phyloP scores from a whole-genome alignment of 2,888 invertebrate species.

The Ephialtes manifestator region DNA sequence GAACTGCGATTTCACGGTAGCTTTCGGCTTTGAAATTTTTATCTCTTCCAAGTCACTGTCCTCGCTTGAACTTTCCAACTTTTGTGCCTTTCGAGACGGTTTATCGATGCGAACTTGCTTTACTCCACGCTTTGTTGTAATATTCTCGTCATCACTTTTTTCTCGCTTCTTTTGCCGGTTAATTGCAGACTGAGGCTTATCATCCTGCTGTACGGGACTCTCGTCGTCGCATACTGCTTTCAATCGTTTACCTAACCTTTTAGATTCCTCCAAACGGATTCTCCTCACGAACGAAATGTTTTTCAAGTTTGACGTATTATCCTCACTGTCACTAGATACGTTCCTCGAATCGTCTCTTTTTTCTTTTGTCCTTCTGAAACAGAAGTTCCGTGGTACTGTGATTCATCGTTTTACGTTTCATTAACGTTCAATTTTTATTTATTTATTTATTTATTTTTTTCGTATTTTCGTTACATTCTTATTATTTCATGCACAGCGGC shows the following conservation, averaged over 20 bases:
- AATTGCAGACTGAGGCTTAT: background rate
- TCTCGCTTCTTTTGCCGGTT: background rate
- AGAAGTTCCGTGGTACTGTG: conserved; percentile 77
- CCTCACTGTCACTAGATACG: conserved; percentile 61
- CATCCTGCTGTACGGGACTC: conserved; percentile 22
- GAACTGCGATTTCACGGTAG: conserved; percentile 5
- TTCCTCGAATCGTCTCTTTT: conserved; percentile 68
- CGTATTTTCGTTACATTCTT: conserved; percentile 50
- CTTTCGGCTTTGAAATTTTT: background rate
- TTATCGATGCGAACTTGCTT: background rate
- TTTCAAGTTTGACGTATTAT: conserved; percentile 50
- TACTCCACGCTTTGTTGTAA: background rate
- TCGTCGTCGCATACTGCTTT: conserved; percentile 70
- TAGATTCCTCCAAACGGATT: conserved; percentile 43
- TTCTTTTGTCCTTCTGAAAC: conserved; percentile 79
- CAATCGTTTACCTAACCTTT: conserved; percentile 58
- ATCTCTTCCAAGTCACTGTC: conserved; percentile 35
- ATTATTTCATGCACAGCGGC: conserved; percentile 66
- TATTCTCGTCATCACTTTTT: background rate
- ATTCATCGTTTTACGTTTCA: conserved; percentile 71
- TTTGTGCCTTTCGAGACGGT: background rate
- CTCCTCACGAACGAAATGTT: conserved; percentile 62
- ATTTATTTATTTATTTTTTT: conserved; percentile 48
- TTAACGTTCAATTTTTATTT: conserved; percentile 31
- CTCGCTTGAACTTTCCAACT: conserved; percentile 3